Percentiles rank a stretch among this genome's conserved stretches.
Conservation (phyloP, 1,140 invertebrate species). For the Hyles vespertilio region DNA sequence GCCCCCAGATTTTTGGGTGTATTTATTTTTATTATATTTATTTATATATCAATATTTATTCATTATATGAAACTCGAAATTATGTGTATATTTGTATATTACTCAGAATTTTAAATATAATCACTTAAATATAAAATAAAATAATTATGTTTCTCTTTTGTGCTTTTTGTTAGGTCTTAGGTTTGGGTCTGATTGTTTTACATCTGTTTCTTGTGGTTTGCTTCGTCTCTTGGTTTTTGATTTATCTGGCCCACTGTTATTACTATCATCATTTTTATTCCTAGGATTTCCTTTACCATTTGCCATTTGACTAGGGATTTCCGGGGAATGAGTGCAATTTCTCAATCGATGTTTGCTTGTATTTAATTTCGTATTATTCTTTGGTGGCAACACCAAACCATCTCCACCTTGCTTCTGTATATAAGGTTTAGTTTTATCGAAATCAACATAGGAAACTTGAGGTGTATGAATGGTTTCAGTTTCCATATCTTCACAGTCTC, state of each 20-base stretch:
- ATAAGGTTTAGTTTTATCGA: slow-evolving; percentile 58
- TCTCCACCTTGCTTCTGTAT: slow-evolving; percentile 37
- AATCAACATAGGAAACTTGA: slow-evolving; percentile 52
- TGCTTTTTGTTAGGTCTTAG: slow-evolving; percentile 35
- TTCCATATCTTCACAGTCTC: slow-evolving; percentile 41
- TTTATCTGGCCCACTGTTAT: slow-evolving; percentile 31
- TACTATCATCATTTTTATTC: slow-evolving; percentile 25
- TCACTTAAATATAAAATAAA: neutral
- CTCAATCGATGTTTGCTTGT: slow-evolving; percentile 22
- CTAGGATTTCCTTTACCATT: slow-evolving; percentile 19
- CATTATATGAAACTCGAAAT: neutral
- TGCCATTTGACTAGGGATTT: slow-evolving; percentile 19
- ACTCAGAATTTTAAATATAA: neutral
- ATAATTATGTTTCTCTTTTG: slow-evolving; percentile 18
- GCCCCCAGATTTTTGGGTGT: too few relatives aligned
- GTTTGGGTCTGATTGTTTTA: slow-evolving; percentile 29
- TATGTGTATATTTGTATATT: slow-evolving; percentile 2
- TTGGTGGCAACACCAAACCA: slow-evolving; percentile 26
- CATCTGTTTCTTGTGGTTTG: slow-evolving; percentile 31
- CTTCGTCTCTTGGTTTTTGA: slow-evolving; percentile 40
- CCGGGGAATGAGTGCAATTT: slow-evolving; percentile 14
- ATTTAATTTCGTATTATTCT: slow-evolving; percentile 22
- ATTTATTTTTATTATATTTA: too few relatives aligned
- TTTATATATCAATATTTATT: too few relatives aligned
- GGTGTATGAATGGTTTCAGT: slow-evolving; percentile 34